A percentile compares a stretch with the other conserved stretches of the same genome.
These are phyloP conservation scores for Papilio demoleus DNA, from an alignment of 2,888 invertebrate species.

Conservation along the genomic window DNA sequence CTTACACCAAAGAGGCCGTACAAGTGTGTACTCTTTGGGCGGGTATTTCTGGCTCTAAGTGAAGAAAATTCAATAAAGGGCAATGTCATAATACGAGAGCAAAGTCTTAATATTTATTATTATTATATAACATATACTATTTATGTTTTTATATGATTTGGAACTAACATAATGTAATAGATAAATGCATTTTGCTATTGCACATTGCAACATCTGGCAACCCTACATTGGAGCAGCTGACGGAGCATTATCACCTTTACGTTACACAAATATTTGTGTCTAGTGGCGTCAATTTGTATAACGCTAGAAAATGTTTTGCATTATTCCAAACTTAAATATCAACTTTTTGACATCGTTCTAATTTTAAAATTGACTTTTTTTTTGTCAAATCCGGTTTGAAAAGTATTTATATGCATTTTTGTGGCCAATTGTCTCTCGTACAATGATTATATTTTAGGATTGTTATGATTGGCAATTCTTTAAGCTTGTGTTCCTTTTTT, in stretches of 20 bases:
- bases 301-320: constrained; percentile 17
- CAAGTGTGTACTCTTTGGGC: constrained; percentile 15
- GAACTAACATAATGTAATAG: too few relatives aligned
- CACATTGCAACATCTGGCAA: constrained; percentile 8
- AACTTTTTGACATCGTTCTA: constrained; percentile 3
- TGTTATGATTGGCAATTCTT: too few relatives aligned
- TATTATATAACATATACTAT: background rate
- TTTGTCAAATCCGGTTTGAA: too few relatives aligned
- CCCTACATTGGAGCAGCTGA: constrained; percentile 27
- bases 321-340: constrained; percentile 12
- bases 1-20: constrained; percentile 12
- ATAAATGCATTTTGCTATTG: too few relatives aligned
- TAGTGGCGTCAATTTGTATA: constrained; percentile 19
- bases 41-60: constrained; percentile 14
- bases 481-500: too few relatives aligned
- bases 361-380: constrained; percentile 8
- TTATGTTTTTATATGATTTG: too few relatives aligned
- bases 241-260: constrained; percentile 30
- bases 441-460: background rate
- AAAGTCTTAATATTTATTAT: background rate
- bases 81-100: background rate
- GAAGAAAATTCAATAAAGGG: constrained; percentile 7
- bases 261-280: constrained; percentile 33
- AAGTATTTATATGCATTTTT: background rate
- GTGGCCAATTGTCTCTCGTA: background rate